Evolutionary conservation across 1,140 invertebrate genomes (phyloP), one percentile per base, ranked within the genome.

Genomic region (Aphelenchoides fujianensis): DNA sequence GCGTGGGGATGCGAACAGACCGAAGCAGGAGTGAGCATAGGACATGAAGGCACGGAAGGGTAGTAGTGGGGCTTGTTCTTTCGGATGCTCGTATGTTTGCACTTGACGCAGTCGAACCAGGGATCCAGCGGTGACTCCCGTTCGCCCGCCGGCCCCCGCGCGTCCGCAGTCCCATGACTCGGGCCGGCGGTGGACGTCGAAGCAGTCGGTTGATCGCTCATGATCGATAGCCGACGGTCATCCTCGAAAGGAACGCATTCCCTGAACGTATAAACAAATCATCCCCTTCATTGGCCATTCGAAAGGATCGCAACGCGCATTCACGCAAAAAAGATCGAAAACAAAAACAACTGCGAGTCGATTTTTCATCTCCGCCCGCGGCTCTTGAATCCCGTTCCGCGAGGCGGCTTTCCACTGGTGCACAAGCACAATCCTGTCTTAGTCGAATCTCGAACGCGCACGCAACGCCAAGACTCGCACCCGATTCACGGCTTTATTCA

Each of bases 11-110:
- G n/a, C n/a, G n/a, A n/a, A 66, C 63, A 23, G 37, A 32, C 32
- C 63, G 30, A 27, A n/a, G 34, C 63, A 66, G 0, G 19, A 12
- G 31, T 36, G 53, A n/a, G 53, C 63, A 66, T 12, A 66, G 53
- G 1, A 37, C n/a, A 35, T 66, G 63, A 12, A 66, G 63, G 31
- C 63, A 66, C n/a, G 63, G 63, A 23, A 66, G 31, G n/a, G 53
- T 66, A 37, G 36, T 32, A 66, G 1, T 41, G 27, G 1, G 63
- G 63, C 31, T 37, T 66, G 63, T 36, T 23, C 5, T 16, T 5
- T 30, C 28, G 28, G 28, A 59, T 30, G 5, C 27, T 7, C 7
- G 5, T 5, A 5, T 59, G 5, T 23, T 19, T 5, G 55, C 55
- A 59, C 27, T 19, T 59, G 5, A 32, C 5, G 23, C 55, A 59